A percentile compares a stretch with the other conserved stretches of the same genome.
These are phyloP conservation scores for Aphaenogaster ashmeadi DNA, from an alignment of 1,140 invertebrate species.

Conservation along the genomic window DNA sequence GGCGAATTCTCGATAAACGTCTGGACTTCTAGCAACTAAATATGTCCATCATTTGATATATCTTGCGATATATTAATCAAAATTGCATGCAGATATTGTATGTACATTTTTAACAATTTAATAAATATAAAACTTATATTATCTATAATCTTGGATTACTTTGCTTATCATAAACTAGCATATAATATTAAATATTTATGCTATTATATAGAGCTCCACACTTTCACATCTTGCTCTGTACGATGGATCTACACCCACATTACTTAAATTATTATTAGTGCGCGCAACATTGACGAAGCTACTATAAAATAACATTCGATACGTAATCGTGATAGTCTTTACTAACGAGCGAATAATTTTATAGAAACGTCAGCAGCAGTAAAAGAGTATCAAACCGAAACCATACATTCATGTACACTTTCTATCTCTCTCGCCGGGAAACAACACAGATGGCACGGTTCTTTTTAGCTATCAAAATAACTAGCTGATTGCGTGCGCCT, in stretches of 20 bases:
- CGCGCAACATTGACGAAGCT: not conserved
- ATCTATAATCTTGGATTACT: not conserved
- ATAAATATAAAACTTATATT: not conserved
- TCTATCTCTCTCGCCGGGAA: conserved; percentile 59
- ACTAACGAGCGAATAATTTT: not conserved
- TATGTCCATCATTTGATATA: not conserved
- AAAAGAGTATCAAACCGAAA: not conserved
- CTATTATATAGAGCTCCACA: not conserved
- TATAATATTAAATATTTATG: not conserved
- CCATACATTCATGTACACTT: conserved; percentile 42
- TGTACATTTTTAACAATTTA: not conserved
- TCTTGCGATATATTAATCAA: not conserved
- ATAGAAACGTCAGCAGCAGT: not conserved
- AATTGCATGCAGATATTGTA: not conserved
- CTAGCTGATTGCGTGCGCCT: conserved; percentile 74
- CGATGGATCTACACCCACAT: not conserved
- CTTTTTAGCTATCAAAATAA: conserved; percentile 73
- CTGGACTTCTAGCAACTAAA: not conserved
- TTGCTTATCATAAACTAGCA: not conserved
- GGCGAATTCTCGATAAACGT: conserved; percentile 7
- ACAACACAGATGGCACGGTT: conserved; percentile 66
- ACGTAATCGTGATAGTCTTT: not conserved
- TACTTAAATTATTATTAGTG: not conserved
- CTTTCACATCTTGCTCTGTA: not conserved
- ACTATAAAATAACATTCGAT: not conserved